Evolutionary conservation across 37 sponge, comb jelly and placozoan species (phyloP), one percentile per base, ranked within the genome.

Genomic region (Aplysina aerophoba): DNA sequence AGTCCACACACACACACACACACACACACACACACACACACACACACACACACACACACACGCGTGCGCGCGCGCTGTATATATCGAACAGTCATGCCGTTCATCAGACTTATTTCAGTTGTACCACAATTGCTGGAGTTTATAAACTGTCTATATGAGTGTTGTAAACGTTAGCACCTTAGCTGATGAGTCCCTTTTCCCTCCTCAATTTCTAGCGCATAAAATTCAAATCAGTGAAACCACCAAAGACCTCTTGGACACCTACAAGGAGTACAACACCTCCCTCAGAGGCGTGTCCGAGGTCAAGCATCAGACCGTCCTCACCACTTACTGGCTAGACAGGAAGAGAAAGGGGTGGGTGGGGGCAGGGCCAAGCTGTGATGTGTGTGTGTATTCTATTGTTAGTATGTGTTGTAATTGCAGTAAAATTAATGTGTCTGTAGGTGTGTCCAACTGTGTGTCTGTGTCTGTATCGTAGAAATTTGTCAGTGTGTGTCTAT

Each of bases 241-340:
- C 0, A 25, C 78, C 17, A 81, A 88, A 30, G 71, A 59, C 21
- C 20, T 93, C 40, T 20, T 25, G 6, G 56, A 89, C 0, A 64
- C 55, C 68, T 81, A 90, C 79, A 88, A 93, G 82, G 63, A 72
- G 77, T 86, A 87, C 21, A 33, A 58, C 22, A 57, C 28, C 69
- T 15, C 91, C 89, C 6, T 90, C 79, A 64, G 94, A 88, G 15
- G 24, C 86, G 64, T 90, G 88, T 85, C 85, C 90, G 53, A 89
- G 94, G 87, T 85, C 91, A 16, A 90, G 88, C 31, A 91, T 86
- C 4, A 64, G 87, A 3, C 63, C 86, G 1, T 86, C 83, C 0
- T 34, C 20, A 33, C 86, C 91, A 63, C 56, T 90, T 50, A 75
- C 88, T 39, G 44, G 16, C 15, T 90, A 0, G 80, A 81, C 31